Base-by-base conservation (phyloP, 2,888 invertebrate genomes). In the Nebria brevicollis region DNA sequence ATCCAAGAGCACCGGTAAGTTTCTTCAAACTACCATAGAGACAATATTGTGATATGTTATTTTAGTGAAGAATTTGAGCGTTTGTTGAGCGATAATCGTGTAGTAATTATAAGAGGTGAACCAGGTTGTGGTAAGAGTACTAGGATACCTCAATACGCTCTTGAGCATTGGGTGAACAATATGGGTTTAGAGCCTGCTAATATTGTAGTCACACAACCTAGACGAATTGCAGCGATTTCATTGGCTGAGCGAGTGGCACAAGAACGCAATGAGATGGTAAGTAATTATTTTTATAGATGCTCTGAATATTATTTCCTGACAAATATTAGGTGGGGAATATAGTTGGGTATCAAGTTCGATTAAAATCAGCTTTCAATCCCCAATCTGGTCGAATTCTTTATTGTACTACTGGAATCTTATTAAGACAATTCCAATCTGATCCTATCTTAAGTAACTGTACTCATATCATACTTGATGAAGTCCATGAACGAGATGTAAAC, bases 81-180 rank as follows among this genome's bases (percentile, higher is more conserved):
- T 13, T 86, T 90, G 0, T 84, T 94, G 1, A 85, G 89, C 11
- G 84, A 89, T 0, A 91, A 91, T 83, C 90, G 90, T 43, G 91
- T 93, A 0, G 83, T 92, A 0, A 89, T 95, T 1, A 89, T 95
- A 72, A 92, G 93, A 82, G 95, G 94, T 0, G 93, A 94, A 82
- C 93, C 94, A 0, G 94, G 94, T 0, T 94, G 94, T 86, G 95
- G 95, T 0, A 95, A 95, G 86, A 94, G 94, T 34, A 94, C 94
- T 0, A 91, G 94, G 77, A 92, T 93, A 7, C 94, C 95, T 0
- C 93, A 93, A 68, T 92, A 91, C 84, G 90, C 93, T 68, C 85
- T 93, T 77, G 92, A 93, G 88, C 88, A 84, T 85, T 93, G 87
- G 88, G 88, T 89, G 2, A 84, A 84, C 77, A 84, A 85, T 68